phyloP scores from a whole-genome alignment of 2,113 vertebrate genomes.

The Clarias gariepinus region DNA sequence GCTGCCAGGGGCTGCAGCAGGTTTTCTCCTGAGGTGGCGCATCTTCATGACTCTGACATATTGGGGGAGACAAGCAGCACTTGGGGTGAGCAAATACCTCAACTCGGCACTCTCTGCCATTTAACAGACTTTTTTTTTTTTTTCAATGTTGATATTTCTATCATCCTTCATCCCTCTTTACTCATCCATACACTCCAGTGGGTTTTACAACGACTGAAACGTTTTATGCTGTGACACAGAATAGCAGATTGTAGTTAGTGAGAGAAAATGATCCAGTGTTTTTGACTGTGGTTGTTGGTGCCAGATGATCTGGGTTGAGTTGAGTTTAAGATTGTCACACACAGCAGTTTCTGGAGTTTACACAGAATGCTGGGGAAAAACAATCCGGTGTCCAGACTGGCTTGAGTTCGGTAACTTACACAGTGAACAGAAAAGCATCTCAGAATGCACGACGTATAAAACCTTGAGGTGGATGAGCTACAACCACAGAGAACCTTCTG shows the following conservation, averaged over 20 bases:
- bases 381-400: neutral
- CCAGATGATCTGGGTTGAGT: too few relatives aligned
- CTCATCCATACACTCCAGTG: conserved; percentile 41
- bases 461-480: neutral
- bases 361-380: neutral
- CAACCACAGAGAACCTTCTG: neutral
- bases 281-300: neutral
- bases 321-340: neutral
- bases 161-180: conserved; percentile 57
- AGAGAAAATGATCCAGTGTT: neutral
- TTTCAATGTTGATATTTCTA: conserved; percentile 78
- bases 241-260: neutral
- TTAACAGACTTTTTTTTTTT: conserved; percentile 40
- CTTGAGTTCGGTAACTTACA: neutral
- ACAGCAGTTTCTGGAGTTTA: neutral
- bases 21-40: conserved; percentile 70
- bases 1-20: conserved; percentile 44
- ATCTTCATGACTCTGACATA: conserved; percentile 80
- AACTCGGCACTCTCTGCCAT: conserved; percentile 41
- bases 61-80: conserved; percentile 80
- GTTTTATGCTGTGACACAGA: too few relatives aligned
- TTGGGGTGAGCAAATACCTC: conserved; percentile 57
- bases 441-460: neutral
- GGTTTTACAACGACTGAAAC: neutral
- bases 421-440: neutral